Base-by-base conservation (phyloP, 2,113 vertebrate genomes). In the Terrapene triunguis region DNA sequence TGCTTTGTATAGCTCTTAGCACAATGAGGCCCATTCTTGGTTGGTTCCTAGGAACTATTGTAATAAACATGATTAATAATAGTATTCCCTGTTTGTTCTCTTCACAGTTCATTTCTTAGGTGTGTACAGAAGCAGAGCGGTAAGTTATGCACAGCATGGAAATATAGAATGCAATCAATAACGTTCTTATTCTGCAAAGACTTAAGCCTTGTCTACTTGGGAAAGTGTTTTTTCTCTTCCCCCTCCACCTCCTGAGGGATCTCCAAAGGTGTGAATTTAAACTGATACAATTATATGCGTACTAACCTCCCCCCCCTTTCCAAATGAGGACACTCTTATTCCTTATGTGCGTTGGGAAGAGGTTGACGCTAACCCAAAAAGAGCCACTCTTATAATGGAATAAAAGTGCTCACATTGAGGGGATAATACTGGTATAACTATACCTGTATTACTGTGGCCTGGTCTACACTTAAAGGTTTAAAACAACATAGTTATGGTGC, bases 211-310 rank as follows among this genome's bases (percentile, higher is more conserved):
- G 4, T 29, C 44, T 47, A 47, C 12, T 42, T 12, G 21, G 38
- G 25, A 27, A 76, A 24, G 24, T 72, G 8, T 35, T 25, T 74
- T 82, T 0, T 65, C 44, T 8, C 32, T 50, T 80, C 53, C 48
- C 8, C 22, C 59, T 27, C 10, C 2, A 8, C 53, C 87, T 76
- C 1, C 0, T 3, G 35, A 14, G 19, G 10, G 1, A 42, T 53
- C 44, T 62, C 81, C 6, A 38, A 1, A 76, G 7, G 24, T 55
- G 6, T 9, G 0, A 8, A 3, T 24, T 74, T 87, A 5, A 69
- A 22, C 13, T 32, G 78, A 48, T 82, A 89, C 14, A 65, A 80
- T 16, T n/a, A 53, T 51, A 65, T 19, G 9, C 14, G 1, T 69
- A 54, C 84, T 76, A 57, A 57, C 25, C 55, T 57, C 25, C 10